These are phyloP conservation scores for Pelobates cultripes DNA, from an alignment of 2,797 vertebrate genomes.

Conservation along the genomic window DNA sequence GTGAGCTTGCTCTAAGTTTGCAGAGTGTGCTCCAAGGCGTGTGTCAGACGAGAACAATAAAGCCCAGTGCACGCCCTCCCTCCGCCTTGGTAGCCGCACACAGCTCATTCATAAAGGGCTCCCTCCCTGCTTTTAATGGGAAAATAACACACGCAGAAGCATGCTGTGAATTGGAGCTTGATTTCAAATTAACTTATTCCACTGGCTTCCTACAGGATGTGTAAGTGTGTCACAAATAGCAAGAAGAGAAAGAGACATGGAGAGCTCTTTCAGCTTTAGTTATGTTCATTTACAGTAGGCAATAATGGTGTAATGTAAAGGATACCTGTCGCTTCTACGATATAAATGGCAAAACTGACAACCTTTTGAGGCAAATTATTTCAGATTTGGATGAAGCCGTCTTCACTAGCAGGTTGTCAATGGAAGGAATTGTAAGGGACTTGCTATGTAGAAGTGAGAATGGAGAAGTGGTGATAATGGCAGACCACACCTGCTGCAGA, in stretches of 20 bases:
- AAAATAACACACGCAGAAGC: slow-evolving; percentile 24
- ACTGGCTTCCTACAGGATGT: slow-evolving; percentile 1
- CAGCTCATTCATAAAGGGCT: slow-evolving; percentile 32
- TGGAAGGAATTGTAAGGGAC: too few species aligned
- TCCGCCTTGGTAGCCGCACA: background rate
- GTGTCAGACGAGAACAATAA: slow-evolving; percentile 35
- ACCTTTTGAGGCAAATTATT: background rate
- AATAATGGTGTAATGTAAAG: too few species aligned
- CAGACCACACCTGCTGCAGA: too few species aligned
- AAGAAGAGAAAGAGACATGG: background rate
- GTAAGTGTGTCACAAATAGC: background rate
- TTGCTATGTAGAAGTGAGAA: too few species aligned
- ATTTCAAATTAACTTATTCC: slow-evolving; percentile 8
- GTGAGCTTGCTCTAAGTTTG: slow-evolving; percentile 32
- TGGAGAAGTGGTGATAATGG: too few species aligned
- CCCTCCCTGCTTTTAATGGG: slow-evolving; percentile 10
- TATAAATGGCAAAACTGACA: too few species aligned
- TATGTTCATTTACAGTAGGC: too few species aligned
- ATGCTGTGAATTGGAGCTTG: slow-evolving; percentile 1
- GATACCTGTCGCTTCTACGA: too few species aligned
- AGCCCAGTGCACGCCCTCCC: slow-evolving; percentile 28
- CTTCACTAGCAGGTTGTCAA: too few species aligned
- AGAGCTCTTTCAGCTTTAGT: too few species aligned
- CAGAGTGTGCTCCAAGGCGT: slow-evolving; percentile 27
- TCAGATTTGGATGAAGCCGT: background rate